Evolutionary conservation across 2,113 vertebrate species (phyloP).

Genomic region (Quiscalus mexicanus): DNA sequence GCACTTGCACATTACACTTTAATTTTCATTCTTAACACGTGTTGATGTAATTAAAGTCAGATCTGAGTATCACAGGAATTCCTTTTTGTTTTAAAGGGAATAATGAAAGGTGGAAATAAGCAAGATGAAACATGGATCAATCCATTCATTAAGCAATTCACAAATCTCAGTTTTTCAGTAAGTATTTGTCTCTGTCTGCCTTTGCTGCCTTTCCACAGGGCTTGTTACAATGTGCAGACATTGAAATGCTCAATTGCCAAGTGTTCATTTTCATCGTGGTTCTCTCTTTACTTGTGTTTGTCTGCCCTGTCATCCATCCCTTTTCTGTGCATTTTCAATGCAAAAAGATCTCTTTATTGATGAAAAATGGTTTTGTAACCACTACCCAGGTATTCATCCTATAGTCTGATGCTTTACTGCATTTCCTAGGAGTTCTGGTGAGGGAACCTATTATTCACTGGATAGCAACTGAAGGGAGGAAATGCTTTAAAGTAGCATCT

Average conservation of each 20-base stretch:
- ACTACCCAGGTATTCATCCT: not conserved
- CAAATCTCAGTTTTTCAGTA: constrained; percentile 91
- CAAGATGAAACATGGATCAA: constrained; percentile 96
- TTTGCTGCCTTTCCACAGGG: not conserved
- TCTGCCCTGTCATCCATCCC: not conserved
- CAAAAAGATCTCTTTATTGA: not conserved
- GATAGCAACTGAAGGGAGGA: not conserved
- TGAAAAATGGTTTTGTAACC: not conserved
- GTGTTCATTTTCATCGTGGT: accelerated
- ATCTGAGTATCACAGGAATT: not conserved
- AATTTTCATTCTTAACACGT: not conserved
- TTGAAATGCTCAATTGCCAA: not conserved
- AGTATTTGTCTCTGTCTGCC: constrained; percentile 58
- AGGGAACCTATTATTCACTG: not conserved
- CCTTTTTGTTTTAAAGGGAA: constrained; percentile 81
- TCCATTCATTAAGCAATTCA: constrained; percentile 94
- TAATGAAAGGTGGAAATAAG: constrained; percentile 89
- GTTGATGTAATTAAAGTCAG: not conserved
- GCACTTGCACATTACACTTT: not conserved
- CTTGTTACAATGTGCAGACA: not conserved
- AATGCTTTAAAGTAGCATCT: not conserved
- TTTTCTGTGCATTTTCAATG: not conserved
- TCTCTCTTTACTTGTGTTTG: not conserved
- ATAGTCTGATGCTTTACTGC: not conserved
- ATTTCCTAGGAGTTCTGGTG: not conserved